Evolutionary conservation across 1,140 invertebrate genomes (phyloP).

Genomic region (Drosophila simulans): DNA sequence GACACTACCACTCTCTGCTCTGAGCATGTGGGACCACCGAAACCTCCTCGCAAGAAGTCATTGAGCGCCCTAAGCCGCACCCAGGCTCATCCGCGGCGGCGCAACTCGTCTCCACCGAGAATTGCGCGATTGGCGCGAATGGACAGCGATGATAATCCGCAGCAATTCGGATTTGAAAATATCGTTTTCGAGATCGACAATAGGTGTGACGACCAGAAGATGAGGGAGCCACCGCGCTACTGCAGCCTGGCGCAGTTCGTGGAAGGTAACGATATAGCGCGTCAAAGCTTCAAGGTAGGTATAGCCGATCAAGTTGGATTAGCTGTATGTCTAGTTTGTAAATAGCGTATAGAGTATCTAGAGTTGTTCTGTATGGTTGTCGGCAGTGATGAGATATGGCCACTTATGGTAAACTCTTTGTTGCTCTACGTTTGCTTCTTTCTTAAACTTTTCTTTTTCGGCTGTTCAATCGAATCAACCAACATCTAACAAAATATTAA

Average conservation of each 20-base stretch:
- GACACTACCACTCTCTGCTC: constrained; percentile 88
- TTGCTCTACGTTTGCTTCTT: constrained; percentile 81
- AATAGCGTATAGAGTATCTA: constrained; percentile 24
- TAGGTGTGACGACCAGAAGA: constrained; percentile 86
- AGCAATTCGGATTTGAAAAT: constrained; percentile 89
- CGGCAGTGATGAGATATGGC: constrained; percentile 61
- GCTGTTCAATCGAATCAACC: constrained; percentile 46
- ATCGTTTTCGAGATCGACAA: constrained; percentile 87
- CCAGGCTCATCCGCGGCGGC: constrained; percentile 81
- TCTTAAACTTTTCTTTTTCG: constrained; percentile 66
- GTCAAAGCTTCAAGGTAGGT: constrained; percentile 89
- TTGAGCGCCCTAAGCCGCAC: constrained; percentile 59
- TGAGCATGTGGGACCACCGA: constrained; percentile 79
- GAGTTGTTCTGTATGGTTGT: constrained; percentile 66
- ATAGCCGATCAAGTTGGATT: constrained; percentile 13
- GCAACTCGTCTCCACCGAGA: constrained; percentile 82
- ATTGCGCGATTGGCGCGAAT: constrained; percentile 58
- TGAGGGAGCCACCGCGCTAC: constrained; percentile 87
- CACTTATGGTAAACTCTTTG: constrained; percentile 80
- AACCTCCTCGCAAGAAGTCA: constrained; percentile 71
- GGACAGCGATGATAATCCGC: constrained; percentile 85
- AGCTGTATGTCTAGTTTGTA: constrained; percentile 33
- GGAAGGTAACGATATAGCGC: constrained; percentile 92
- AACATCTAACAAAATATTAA: constrained; percentile 41
- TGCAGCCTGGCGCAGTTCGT: constrained; percentile 91